Conservation (phyloP, 2,888 invertebrate species). For the Melanargia galathea region DNA sequence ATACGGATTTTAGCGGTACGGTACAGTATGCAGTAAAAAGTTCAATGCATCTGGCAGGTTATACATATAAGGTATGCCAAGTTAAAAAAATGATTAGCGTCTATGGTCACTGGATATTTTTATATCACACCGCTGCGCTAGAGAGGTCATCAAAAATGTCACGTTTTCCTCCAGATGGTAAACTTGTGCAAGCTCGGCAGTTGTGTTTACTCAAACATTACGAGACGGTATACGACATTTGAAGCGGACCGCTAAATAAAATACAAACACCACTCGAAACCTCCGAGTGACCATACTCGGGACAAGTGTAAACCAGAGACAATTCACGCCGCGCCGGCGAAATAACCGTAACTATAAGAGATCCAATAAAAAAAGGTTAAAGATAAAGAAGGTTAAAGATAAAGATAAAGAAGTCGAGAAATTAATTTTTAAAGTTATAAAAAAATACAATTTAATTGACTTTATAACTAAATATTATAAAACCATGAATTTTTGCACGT, state of each 20-base stretch:
- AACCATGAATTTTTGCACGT: too few relatives aligned
- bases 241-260: slow-evolving; percentile 80
- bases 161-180: slow-evolving; percentile 78
- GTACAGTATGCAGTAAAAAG: too few relatives aligned
- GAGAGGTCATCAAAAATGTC: slow-evolving; percentile 69
- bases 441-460: too few relatives aligned
- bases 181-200: slow-evolving; percentile 72
- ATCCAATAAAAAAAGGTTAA: slow-evolving; percentile 68
- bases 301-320: slow-evolving; percentile 63
- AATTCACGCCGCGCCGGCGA: slow-evolving; percentile 65
- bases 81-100: background rate
- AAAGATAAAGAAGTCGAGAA: slow-evolving; percentile 15
- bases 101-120: background rate
- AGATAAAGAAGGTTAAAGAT: too few relatives aligned
- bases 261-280: slow-evolving; percentile 70
- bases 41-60: too few relatives aligned
- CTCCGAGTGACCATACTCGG: slow-evolving; percentile 64
- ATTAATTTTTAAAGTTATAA: background rate
- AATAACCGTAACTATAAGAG: slow-evolving; percentile 72
- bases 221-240: slow-evolving; percentile 80
- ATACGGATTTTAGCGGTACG: too few relatives aligned
- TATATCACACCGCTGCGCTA: background rate
- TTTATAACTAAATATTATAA: too few relatives aligned
- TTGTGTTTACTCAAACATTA: slow-evolving; percentile 79
- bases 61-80: background rate